phyloP scores from a whole-genome alignment of 2,113 vertebrate genomes.

The Tenrec ecaudatus region DNA sequence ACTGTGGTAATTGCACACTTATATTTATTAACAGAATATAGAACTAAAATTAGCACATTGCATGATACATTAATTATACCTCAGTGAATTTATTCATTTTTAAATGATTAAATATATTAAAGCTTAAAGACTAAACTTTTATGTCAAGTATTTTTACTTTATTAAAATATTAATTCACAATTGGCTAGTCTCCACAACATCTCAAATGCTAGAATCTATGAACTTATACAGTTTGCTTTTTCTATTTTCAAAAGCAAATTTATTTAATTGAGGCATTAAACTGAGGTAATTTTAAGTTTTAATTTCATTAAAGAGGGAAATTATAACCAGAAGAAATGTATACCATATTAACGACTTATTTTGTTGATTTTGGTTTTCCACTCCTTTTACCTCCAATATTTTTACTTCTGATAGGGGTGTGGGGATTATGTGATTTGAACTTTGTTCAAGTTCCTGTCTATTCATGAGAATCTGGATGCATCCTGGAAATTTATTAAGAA shows the following conservation, averaged over 20 bases:
- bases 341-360: neutral
- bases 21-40: too few species aligned
- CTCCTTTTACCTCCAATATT: neutral
- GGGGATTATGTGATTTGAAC: neutral
- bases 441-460: neutral
- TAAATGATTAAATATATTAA: slow-evolving; percentile 1
- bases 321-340: slow-evolving; percentile 26
- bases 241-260: slow-evolving; percentile 7
- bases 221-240: slow-evolving; percentile 29
- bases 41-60: too few species aligned
- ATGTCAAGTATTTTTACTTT: neutral
- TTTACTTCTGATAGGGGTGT: neutral
- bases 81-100: too few species aligned
- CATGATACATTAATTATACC: too few species aligned
- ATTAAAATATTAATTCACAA: slow-evolving; percentile 39
- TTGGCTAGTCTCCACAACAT: too few species aligned
- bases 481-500: slow-evolving; percentile 47
- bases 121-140: neutral
- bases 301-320: neutral
- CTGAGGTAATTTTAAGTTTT: neutral
- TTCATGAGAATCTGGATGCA: neutral
- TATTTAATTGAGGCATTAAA: neutral
- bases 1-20: too few species aligned
- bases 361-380: neutral
- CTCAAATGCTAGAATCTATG: neutral